These are phyloP conservation scores for Zaprionus nigranus DNA, from an alignment of 1,140 invertebrate species.

Conservation along the genomic window DNA sequence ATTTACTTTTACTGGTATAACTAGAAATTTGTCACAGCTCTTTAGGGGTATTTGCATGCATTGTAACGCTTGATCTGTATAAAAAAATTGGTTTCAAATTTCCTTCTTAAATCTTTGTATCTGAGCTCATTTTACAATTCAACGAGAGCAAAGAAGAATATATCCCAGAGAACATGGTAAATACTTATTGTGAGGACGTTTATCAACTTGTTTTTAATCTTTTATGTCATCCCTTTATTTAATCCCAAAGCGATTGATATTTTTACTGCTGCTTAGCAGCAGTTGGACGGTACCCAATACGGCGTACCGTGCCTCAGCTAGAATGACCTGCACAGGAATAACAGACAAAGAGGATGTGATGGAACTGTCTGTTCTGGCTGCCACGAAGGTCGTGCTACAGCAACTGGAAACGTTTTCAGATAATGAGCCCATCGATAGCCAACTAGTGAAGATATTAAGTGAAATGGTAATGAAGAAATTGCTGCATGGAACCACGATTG, in stretches of 20 bases:
- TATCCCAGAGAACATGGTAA: not conserved
- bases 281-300: not conserved
- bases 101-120: not conserved
- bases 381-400: too few species aligned
- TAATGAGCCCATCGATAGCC: too few species aligned
- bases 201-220: not conserved
- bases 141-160: not conserved
- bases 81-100: not conserved
- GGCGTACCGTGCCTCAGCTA: not conserved
- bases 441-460: too few species aligned
- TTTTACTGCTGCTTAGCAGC: not conserved
- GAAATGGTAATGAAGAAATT: too few species aligned
- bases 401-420: too few species aligned
- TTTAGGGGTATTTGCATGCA: too few species aligned
- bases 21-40: too few species aligned
- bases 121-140: not conserved
- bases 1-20: too few species aligned
- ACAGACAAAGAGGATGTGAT: slow-evolving; percentile 12
- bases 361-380: not conserved
- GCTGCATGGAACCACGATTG: too few species aligned
- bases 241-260: not conserved
- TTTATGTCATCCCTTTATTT: too few species aligned
- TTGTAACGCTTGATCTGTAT: not conserved
- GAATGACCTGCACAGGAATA: not conserved
- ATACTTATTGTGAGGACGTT: not conserved